Base-by-base conservation (phyloP, 2,113 vertebrate genomes). In the Strix uralensis region DNA sequence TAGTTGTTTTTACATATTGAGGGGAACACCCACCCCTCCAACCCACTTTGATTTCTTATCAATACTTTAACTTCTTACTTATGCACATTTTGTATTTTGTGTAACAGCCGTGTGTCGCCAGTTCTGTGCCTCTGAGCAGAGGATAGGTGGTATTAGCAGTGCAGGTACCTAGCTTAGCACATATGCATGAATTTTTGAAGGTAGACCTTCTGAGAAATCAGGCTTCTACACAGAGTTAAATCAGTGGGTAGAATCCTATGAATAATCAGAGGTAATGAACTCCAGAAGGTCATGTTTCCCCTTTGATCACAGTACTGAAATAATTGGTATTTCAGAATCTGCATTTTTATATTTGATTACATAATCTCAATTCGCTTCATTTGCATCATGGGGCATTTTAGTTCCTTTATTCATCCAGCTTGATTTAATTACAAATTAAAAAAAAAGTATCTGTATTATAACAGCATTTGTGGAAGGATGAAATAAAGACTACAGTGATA, bases 1-100 rank as follows among this genome's bases (percentile, higher is more conserved):
- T 98, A 97, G 98, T 98, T 93, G 44, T 46, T 46, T 98, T 98
- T 88, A 98, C 98, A 94, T 19, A 30, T 29, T 49, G 32, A 26
- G 47, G 32, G 36, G n/a, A 19, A 27, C 25, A 25, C 4, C 6
- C 13, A 9, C 49, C 23, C 11, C n/a, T 13, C 7, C 15, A 44
- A 81, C 15, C 44, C 44, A 22, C 44, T 59, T 51, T 6, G 27
- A 44, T n/a, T 87, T 69, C 32, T 61, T 36, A 44, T 21, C 11
- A 21, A 6, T 52, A 13, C 44, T 69, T 52, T 32, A 44, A 11
- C 13, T 61, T 9, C 21, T 78, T 70, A 38, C 21, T 78, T 70
- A 38, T 32, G 26, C 25, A 23, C 6, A 11, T 29, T 38, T 40
- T 74, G 19, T 42, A 23, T 32, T 42, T 42, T 42, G 13, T 42